Percentiles rank a stretch among this genome's conserved stretches.
These are phyloP conservation scores for Eubucco bourcierii DNA, from an alignment of 2,113 vertebrate genomes.

Conservation along the genomic window DNA sequence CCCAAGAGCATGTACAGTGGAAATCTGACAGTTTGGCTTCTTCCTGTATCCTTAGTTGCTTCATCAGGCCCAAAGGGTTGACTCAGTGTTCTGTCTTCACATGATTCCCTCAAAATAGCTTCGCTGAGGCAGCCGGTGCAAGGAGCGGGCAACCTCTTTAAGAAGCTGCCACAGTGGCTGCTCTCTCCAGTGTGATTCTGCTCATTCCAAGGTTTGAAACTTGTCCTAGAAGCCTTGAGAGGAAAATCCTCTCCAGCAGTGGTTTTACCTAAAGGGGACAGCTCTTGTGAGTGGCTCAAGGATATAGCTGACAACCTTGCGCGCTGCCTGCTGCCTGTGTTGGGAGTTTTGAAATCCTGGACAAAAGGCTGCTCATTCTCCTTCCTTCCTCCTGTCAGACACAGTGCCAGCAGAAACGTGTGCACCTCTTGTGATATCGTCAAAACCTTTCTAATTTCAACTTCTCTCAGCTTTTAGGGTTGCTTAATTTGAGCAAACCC, in stretches of 20 bases:
- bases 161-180: not conserved
- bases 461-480: not conserved
- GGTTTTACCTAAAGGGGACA: not conserved
- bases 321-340: not conserved
- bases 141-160: not conserved
- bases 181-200: not conserved
- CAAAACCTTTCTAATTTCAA: not conserved
- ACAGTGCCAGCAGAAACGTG: not conserved
- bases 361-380: not conserved
- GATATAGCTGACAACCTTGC: not conserved
- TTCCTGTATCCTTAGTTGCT: slow-evolving; percentile 24
- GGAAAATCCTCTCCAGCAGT: not conserved
- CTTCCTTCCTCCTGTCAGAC: not conserved
- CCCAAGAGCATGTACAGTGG: not conserved
- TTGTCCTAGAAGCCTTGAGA: not conserved
- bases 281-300: not conserved
- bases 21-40: not conserved
- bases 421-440: not conserved
- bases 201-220: not conserved
- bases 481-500: not conserved
- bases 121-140: not conserved
- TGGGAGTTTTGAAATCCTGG: not conserved
- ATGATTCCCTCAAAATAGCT: slow-evolving; percentile 46
- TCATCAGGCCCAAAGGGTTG: not conserved
- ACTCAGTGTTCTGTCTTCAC: slow-evolving; percentile 31